Evolutionary conservation across 2,888 invertebrate species (phyloP).

Genomic region (Laothoe populi): DNA sequence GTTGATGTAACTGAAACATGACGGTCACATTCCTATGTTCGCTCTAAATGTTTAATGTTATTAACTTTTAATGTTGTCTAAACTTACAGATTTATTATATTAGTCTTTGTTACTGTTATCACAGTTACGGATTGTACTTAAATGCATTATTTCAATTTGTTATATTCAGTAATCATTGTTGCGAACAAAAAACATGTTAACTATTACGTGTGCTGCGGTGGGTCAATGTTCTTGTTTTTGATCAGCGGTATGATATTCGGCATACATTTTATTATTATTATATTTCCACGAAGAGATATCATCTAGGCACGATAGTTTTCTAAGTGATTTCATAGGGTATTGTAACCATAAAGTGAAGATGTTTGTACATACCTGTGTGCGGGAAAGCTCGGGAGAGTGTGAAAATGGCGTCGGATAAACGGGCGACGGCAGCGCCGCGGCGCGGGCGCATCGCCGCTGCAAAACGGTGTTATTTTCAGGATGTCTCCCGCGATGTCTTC

Average conservation of each 20-base stretch:
- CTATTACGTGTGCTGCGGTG: conserved; percentile 78
- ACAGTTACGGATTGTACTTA: conserved; percentile 45
- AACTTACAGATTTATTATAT: conserved; percentile 43
- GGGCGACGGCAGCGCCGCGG: conserved; percentile 70
- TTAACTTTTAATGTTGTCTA: conserved; percentile 54
- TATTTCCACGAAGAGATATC: conserved; percentile 27
- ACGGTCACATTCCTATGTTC: conserved; percentile 79
- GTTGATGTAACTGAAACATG: conserved; percentile 84
- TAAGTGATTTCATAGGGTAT: conserved; percentile 38
- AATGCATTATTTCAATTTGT: conserved; percentile 50
- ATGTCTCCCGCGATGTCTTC: conserved; percentile 83
- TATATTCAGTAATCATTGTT: conserved; percentile 64
- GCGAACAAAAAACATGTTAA: conserved; percentile 81
- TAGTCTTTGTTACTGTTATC: conserved; percentile 41
- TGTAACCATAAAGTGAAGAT: conserved; percentile 41
- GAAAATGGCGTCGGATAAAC: conserved; percentile 81
- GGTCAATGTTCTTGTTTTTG: conserved; percentile 75
- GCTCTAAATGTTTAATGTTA: conserved; percentile 81
- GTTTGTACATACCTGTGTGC: conserved; percentile 73
- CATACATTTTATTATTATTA: conserved; percentile 36
- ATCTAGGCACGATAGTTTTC: not conserved
- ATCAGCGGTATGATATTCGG: conserved; percentile 44
- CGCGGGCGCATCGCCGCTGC: conserved; percentile 75
- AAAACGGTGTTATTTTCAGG: conserved; percentile 83
- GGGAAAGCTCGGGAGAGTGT: conserved; percentile 80